Evolutionary conservation across 2,113 vertebrate genomes (phyloP).

Genomic region (Pomatorhinus ruficollis): DNA sequence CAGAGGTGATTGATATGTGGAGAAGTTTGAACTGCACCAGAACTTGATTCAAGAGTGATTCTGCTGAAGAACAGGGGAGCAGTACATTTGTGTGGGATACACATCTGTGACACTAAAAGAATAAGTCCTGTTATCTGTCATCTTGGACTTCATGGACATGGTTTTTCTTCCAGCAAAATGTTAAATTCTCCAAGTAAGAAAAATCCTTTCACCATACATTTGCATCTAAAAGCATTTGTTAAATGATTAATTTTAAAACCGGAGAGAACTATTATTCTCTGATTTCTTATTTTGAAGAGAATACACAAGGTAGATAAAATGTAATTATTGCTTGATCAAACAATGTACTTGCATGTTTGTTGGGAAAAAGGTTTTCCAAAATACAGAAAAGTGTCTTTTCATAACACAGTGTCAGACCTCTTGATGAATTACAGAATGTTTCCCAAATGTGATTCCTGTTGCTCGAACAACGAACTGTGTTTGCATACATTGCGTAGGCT

Average conservation of each 20-base stretch:
- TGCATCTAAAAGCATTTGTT: conserved; percentile 11
- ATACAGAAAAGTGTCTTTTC: background rate
- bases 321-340: conserved; percentile 52
- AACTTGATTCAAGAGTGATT: background rate
- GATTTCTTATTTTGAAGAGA: conserved; percentile 30
- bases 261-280: background rate
- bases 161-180: conserved; percentile 2
- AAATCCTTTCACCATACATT: background rate
- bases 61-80: background rate
- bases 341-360: conserved; percentile 9
- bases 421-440: conserved; percentile 35
- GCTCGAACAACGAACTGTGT: background rate
- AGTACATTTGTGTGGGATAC: background rate
- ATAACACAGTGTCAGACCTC: background rate
- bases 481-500: conserved; percentile 14
- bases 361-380: conserved; percentile 23
- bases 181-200: background rate
- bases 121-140: background rate
- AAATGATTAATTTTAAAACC: conserved; percentile 15
- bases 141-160: background rate
- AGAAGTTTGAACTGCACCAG: background rate
- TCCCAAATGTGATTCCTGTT: conserved; percentile 3
- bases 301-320: conserved; percentile 9
- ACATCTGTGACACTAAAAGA: background rate
- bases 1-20: background rate